phyloP scores from a whole-genome alignment of 2,888 invertebrate genomes.

The Odontomyia ornata region DNA sequence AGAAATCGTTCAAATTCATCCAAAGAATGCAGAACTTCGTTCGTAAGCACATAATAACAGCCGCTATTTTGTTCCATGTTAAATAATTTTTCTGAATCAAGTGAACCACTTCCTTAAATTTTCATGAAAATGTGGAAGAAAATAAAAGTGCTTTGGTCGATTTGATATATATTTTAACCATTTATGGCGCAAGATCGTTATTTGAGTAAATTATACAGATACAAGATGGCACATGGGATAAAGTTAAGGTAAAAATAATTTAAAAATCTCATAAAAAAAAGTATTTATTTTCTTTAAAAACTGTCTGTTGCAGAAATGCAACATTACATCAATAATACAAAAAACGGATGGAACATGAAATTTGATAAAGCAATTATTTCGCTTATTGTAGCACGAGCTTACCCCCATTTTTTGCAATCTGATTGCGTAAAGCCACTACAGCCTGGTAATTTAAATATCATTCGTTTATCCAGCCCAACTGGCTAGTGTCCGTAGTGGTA shows the following conservation, averaged over 20 bases:
- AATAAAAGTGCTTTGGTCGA: too few relatives aligned
- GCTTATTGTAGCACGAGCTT: not conserved
- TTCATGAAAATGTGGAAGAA: too few relatives aligned
- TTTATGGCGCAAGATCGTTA: not conserved
- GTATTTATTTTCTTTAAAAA: not conserved
- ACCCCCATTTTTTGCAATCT: not conserved
- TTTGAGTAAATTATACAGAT: too few relatives aligned
- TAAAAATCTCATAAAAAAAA: not conserved
- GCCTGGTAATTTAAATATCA: not conserved
- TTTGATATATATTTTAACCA: not conserved
- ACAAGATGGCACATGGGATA: not conserved
- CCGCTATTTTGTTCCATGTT: too few relatives aligned
- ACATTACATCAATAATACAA: not conserved
- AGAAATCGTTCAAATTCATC: too few relatives aligned
- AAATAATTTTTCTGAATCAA: too few relatives aligned
- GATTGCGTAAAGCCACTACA: not conserved
- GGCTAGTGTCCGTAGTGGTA: not conserved
- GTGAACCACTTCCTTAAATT: too few relatives aligned
- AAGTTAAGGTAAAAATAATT: not conserved
- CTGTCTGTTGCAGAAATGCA: not conserved
- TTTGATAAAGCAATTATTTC: not conserved
- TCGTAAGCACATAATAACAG: too few relatives aligned
- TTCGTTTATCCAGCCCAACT: not conserved
- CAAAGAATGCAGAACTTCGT: too few relatives aligned
- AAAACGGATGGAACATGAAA: not conserved